phyloP scores from a whole-genome alignment of 2,797 vertebrate species.

The Bufotes viridis region DNA sequence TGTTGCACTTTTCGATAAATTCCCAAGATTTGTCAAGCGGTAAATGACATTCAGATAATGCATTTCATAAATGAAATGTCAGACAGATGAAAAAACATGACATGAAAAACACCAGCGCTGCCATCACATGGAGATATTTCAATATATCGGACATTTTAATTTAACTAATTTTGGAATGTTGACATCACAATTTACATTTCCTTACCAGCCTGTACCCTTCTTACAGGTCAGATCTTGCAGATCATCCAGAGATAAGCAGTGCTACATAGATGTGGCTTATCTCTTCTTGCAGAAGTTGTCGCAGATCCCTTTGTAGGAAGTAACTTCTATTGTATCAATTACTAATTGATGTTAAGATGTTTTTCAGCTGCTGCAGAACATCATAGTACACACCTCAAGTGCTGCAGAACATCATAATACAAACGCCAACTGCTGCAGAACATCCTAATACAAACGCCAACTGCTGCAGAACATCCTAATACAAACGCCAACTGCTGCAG shows the following conservation, averaged over 20 bases:
- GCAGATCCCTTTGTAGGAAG: background rate
- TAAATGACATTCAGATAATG: conserved; percentile 36
- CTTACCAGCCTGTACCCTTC: background rate
- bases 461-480: too few relatives aligned
- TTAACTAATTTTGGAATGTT: background rate
- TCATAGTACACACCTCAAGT: background rate
- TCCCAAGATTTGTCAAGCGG: conserved; percentile 14
- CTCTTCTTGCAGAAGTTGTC: background rate
- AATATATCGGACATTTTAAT: background rate
- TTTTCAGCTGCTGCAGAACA: background rate
- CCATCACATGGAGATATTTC: background rate
- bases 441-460: too few relatives aligned
- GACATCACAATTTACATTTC: conserved; percentile 8
- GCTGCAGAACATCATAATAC: background rate
- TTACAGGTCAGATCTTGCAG: background rate
- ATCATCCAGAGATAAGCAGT: background rate
- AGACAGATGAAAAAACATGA: conserved; percentile 21
- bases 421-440: too few relatives aligned
- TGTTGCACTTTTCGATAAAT: background rate
- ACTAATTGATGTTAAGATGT: background rate
- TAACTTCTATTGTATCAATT: background rate
- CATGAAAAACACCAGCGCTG: conserved; percentile 2
- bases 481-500: too few relatives aligned
- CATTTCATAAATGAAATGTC: conserved; percentile 38
- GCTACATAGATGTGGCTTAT: background rate